Percentiles rank a stretch among this genome's conserved stretches.
Conservation (phyloP, 2,113 vertebrate genomes). For the Oreotrochilus melanogaster region DNA sequence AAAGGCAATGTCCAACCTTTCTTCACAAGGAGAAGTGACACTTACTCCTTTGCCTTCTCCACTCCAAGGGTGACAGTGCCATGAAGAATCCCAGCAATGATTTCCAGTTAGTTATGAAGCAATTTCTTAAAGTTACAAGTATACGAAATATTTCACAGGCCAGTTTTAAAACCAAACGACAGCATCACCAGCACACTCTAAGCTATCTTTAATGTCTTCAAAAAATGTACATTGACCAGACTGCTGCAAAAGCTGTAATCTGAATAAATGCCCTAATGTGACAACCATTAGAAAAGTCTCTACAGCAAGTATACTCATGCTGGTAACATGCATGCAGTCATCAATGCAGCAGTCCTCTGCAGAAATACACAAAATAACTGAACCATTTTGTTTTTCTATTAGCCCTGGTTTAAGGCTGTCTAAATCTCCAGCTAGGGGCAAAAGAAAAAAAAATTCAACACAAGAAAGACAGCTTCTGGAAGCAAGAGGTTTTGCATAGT, state of each 20-base stretch:
- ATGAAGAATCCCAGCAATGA: neutral
- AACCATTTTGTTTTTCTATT: neutral
- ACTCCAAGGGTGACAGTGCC: neutral
- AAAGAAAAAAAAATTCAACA: neutral
- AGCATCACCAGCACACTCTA: neutral
- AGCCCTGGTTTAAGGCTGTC: neutral
- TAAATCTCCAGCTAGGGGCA: neutral
- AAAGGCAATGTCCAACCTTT: neutral
- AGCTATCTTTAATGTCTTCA: neutral
- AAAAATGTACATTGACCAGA: fast-evolving
- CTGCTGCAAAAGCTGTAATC: neutral
- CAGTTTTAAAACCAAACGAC: neutral
- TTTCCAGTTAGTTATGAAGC: neutral
- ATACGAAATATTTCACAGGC: neutral
- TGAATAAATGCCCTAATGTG: neutral
- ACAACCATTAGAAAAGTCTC: neutral
- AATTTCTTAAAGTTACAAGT: neutral
- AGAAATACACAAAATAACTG: neutral
- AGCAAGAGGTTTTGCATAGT: neutral
- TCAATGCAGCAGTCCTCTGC: neutral
- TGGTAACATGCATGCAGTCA: neutral
- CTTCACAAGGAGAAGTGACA: neutral
- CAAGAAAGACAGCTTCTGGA: neutral
- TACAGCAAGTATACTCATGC: fast-evolving
- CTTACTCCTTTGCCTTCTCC: neutral